These are phyloP conservation scores for Neodiprion virginianus DNA, from an alignment of 1,140 invertebrate species.

Conservation along the genomic window DNA sequence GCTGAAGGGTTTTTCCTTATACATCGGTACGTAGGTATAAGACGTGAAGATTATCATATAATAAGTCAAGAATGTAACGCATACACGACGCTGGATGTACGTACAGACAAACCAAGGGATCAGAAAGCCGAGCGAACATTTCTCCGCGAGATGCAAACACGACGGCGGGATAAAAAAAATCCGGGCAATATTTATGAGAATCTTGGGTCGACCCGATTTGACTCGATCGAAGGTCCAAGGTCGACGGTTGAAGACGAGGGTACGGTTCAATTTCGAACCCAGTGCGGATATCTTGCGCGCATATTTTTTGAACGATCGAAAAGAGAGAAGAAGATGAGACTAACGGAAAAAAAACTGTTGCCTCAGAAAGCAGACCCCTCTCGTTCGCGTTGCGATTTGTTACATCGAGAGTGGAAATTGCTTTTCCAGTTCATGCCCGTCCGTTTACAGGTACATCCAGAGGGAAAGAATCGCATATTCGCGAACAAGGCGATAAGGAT, in stretches of 20 bases:
- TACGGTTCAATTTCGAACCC: not conserved
- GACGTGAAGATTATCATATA: not conserved
- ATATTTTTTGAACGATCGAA: not conserved
- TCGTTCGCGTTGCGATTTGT: not conserved
- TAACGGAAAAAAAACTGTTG: too few relatives aligned
- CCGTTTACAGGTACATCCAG: too few relatives aligned
- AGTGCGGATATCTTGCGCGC: not conserved
- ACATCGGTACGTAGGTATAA: not conserved
- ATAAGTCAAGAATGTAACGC: not conserved
- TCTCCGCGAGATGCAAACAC: not conserved
- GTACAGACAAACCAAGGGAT: not conserved
- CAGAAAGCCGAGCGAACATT: not conserved
- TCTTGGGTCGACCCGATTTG: not conserved
- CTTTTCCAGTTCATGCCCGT: too few relatives aligned
- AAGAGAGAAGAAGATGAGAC: not conserved
- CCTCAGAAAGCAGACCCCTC: too few relatives aligned
- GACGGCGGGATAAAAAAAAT: not conserved
- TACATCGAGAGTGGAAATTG: not conserved
- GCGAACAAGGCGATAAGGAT: not conserved
- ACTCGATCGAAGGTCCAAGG: not conserved
- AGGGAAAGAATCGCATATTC: not conserved
- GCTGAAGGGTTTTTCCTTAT: not conserved
- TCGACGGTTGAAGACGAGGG: slow-evolving; percentile 1
- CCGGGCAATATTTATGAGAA: slow-evolving; percentile 1
- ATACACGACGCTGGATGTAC: not conserved